These are phyloP conservation scores for Notodonta dromedarius DNA, from an alignment of 2,888 invertebrate species.

Conservation along the genomic window DNA sequence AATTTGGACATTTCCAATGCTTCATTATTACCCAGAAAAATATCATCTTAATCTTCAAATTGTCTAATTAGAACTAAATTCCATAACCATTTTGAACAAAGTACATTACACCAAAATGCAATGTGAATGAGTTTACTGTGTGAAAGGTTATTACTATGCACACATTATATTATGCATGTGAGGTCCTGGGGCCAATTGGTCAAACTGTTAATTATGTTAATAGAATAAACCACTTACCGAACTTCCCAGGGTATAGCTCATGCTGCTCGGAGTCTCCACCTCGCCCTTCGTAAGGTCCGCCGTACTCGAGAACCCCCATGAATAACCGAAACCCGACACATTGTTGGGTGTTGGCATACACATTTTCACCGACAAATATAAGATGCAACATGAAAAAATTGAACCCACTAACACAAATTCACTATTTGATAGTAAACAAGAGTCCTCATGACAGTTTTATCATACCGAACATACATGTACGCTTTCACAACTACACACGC, in stretches of 20 bases:
- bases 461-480: constrained; percentile 79
- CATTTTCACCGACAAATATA: constrained; percentile 61
- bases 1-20: too few species aligned
- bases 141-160: constrained; percentile 31
- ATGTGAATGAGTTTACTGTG: constrained; percentile 13
- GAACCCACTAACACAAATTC: constrained; percentile 75
- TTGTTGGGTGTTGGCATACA: constrained; percentile 83
- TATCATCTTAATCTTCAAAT: not conserved
- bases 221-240: constrained; percentile 60
- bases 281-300: constrained; percentile 80
- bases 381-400: constrained; percentile 61
- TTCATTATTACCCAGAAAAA: too few species aligned
- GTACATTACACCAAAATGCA: constrained; percentile 9
- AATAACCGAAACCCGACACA: constrained; percentile 81
- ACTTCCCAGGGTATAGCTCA: constrained; percentile 80
- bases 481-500: constrained; percentile 81
- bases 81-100: constrained; percentile 7
- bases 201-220: not conserved
- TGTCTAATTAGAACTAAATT: constrained; percentile 13
- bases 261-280: constrained; percentile 79
- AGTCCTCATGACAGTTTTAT: constrained; percentile 79
- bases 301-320: constrained; percentile 80
- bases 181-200: not conserved
- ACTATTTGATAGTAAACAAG: constrained; percentile 79
- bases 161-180: constrained; percentile 7